Conservation (phyloP, 2,113 vertebrate species). For the Bubo scandiacus region DNA sequence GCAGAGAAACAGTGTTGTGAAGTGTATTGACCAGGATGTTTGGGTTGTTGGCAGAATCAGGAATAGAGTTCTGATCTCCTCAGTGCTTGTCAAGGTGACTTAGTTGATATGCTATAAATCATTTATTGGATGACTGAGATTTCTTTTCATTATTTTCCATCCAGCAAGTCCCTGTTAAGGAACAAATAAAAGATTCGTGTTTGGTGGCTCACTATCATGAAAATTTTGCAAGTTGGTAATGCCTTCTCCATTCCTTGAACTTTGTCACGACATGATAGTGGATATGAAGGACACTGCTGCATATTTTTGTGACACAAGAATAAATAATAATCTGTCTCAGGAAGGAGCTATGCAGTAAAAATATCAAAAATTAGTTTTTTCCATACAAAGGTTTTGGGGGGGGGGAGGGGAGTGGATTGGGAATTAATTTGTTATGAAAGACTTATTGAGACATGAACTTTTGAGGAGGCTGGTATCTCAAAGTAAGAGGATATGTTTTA, state of each 20-base stretch:
- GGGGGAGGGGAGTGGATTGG: rapidly evolving
- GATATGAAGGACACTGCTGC: not conserved
- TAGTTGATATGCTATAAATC: not conserved
- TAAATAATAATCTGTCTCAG: not conserved
- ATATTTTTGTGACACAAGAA: not conserved
- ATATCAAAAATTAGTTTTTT: not conserved
- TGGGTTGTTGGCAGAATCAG: not conserved
- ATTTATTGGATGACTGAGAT: not conserved
- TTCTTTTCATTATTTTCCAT: not conserved
- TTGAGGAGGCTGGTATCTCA: not conserved
- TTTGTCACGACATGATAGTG: not conserved
- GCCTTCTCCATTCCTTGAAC: not conserved
- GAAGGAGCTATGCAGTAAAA: not conserved
- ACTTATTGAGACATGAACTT: not conserved
- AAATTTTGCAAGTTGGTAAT: not conserved
- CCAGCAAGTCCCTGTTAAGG: not conserved
- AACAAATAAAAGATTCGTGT: not conserved
- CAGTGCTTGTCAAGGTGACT: not conserved
- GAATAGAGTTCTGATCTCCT: not conserved
- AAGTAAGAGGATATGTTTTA: not conserved
- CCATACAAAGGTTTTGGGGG: not conserved
- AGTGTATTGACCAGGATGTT: not conserved
- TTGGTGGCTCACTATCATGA: not conserved
- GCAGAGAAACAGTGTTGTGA: not conserved
- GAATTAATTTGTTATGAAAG: not conserved